Base-by-base conservation (phyloP, 2,113 vertebrate species). In the Oriolus oriolus region DNA sequence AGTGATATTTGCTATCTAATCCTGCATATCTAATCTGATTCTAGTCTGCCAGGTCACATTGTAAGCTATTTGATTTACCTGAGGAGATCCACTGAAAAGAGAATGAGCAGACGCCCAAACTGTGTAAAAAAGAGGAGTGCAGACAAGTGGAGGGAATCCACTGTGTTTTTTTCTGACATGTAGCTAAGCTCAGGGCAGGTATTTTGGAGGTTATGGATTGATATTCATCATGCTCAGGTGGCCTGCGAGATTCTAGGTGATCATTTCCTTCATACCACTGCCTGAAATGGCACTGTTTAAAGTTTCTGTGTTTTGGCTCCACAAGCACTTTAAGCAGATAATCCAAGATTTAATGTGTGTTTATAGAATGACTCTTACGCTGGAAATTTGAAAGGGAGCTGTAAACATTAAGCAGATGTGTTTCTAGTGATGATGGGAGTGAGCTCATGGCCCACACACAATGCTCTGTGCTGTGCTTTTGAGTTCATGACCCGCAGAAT, bases 361-460 rank as follows among this genome's bases (percentile, higher is more conserved):
- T 92, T 75, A 9, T 17, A 31, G 20, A 44, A 23, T 53, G 41
- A 53, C 19, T 64, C 7, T 47, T 39, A 28, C 1, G 1, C 41
- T 66, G 75, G 57, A 76, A 28, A 21, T 68, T 81, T 76, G 74
- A 68, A 89, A 79, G 44, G 13, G 27, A 59, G 20, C 35, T 59
- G 52, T 44, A 50, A 75, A 21, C 31, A 5, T 56, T 65, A 61
- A 61, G 68, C 11, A 65, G 15, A 44, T 69, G 7, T 2, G 1
- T 77, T 88, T 76, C 19, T 83, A 41, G 59, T 47, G 63, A 15
- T 64, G 33, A 37, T 61, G n/a, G 42, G 42, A 63, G n/a, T 0
- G 0, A 92, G 30, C 28, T 88, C 27, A 6, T 16, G 23, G 57
- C 26, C 11, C 19, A 54, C 26, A 7, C 5, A 13, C 0, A 2